phyloP scores from a whole-genome alignment of 2,888 invertebrate genomes.

The Nebria salina region DNA sequence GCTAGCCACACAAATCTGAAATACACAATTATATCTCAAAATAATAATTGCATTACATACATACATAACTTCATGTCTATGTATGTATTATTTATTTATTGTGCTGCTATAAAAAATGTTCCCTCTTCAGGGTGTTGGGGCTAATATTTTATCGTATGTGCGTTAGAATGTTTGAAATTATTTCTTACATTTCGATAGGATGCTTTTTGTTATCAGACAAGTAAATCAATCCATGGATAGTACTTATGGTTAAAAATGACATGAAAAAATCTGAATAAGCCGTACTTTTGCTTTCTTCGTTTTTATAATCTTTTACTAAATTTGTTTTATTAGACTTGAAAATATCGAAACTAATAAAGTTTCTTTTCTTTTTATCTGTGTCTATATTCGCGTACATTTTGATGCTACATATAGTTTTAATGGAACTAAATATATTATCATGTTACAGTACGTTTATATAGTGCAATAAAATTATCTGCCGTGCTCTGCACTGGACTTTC shows the following conservation, averaged over 20 bases:
- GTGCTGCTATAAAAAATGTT: too few relatives aligned
- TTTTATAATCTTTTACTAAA: slow-evolving; percentile 9
- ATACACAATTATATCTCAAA: background rate
- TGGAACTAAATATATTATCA: too few relatives aligned
- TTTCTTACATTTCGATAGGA: slow-evolving; percentile 62
- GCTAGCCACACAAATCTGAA: slow-evolving; percentile 68
- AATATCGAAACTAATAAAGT: slow-evolving; percentile 8
- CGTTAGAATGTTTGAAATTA: too few relatives aligned
- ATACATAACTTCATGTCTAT: too few relatives aligned
- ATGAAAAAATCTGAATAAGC: slow-evolving; percentile 56
- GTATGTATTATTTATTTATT: too few relatives aligned
- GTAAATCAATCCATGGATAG: slow-evolving; percentile 68
- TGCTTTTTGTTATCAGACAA: slow-evolving; percentile 63
- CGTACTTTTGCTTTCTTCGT: background rate
- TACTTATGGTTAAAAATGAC: slow-evolving; percentile 64
- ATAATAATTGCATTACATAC: background rate
- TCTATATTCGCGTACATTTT: slow-evolving; percentile 34
- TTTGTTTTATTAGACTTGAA: slow-evolving; percentile 6
- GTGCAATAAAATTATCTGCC: too few relatives aligned
- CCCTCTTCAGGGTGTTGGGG: too few relatives aligned
- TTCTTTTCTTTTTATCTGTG: background rate
- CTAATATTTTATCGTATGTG: too few relatives aligned
- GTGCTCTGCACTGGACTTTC: too few relatives aligned
- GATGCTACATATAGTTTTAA: background rate
- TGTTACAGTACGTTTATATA: too few relatives aligned